phyloP scores from a whole-genome alignment of 2,888 invertebrate genomes.

The Philereme vetulata region DNA sequence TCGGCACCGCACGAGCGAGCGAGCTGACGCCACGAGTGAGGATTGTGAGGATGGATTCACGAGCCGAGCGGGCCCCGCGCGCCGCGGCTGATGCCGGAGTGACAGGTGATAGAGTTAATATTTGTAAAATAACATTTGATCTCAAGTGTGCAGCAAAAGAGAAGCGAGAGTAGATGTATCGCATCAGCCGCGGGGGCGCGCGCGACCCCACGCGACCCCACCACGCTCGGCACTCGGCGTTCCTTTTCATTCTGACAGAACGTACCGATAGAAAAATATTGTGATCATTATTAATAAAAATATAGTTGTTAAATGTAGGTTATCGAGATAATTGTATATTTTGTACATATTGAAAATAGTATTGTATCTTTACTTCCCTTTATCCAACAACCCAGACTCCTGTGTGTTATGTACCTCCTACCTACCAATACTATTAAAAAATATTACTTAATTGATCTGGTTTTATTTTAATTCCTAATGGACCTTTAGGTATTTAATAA shows the following conservation, averaged over 20 bases:
- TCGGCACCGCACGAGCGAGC: no score
- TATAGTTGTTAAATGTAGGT: conserved; percentile 77
- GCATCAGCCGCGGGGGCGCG: conserved; percentile 65
- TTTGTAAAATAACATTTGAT: conserved; percentile 82
- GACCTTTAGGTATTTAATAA: background rate
- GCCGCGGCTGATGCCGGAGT: conserved; percentile 70
- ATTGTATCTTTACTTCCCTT: conserved; percentile 83
- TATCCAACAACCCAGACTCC: conserved; percentile 82
- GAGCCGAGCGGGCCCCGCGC: conserved; percentile 43
- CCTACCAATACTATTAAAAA: conserved; percentile 85
- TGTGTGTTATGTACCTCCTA: conserved; percentile 85
- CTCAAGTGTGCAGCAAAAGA: conserved; percentile 83
- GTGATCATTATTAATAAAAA: conserved; percentile 82
- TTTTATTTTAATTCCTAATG: conserved; percentile 42
- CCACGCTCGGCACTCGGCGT: conserved; percentile 45
- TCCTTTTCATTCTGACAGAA: conserved; percentile 65
- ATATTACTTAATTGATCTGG: conserved; percentile 73
- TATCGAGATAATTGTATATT: conserved; percentile 81
- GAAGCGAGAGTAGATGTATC: conserved; percentile 71
- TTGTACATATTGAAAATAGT: conserved; percentile 84
- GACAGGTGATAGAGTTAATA: conserved; percentile 77
- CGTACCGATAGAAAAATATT: conserved; percentile 80
- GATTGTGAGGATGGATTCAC: no score
- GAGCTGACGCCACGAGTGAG: no score
- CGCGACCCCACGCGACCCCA: conserved; percentile 50